Conservation (phyloP, 2,113 vertebrate species). For the Aldabrachelys gigantea region DNA sequence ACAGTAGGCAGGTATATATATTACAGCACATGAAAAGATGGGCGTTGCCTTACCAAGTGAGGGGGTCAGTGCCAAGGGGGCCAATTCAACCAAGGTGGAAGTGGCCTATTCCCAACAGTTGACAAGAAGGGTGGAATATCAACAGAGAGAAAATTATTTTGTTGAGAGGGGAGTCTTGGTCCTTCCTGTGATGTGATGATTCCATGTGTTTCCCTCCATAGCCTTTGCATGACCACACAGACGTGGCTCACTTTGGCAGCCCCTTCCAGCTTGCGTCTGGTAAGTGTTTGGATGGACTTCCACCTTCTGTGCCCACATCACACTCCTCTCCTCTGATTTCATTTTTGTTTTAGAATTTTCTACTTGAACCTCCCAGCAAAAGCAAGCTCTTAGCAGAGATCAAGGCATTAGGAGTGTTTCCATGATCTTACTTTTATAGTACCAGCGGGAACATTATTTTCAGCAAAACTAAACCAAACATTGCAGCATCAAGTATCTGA, state of each 20-base stretch:
- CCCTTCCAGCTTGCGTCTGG: slow-evolving; percentile 76
- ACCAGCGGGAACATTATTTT: not conserved
- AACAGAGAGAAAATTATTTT: too few relatives aligned
- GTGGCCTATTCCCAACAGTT: too few relatives aligned
- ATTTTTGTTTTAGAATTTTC: not conserved
- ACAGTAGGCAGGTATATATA: too few relatives aligned
- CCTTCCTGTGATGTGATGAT: not conserved
- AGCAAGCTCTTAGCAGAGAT: not conserved
- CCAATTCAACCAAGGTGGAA: too few relatives aligned
- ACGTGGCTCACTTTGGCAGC: slow-evolving; percentile 73
- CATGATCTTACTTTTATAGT: not conserved
- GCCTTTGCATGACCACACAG: slow-evolving; percentile 77
- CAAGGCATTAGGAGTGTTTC: not conserved
- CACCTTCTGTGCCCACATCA: not conserved
- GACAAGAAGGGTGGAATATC: too few relatives aligned
- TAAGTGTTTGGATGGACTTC: slow-evolving; percentile 41
- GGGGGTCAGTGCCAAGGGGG: too few relatives aligned
- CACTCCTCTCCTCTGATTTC: not conserved
- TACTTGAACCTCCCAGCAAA: not conserved
- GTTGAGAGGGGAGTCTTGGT: not conserved
- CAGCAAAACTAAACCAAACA: not conserved
- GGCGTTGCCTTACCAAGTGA: too few relatives aligned
- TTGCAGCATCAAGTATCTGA: not conserved
- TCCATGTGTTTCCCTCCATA: slow-evolving; percentile 41
- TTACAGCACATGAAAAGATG: too few relatives aligned